Base-by-base conservation (phyloP, 2,113 vertebrate genomes). In the Corydoras sp. region DNA sequence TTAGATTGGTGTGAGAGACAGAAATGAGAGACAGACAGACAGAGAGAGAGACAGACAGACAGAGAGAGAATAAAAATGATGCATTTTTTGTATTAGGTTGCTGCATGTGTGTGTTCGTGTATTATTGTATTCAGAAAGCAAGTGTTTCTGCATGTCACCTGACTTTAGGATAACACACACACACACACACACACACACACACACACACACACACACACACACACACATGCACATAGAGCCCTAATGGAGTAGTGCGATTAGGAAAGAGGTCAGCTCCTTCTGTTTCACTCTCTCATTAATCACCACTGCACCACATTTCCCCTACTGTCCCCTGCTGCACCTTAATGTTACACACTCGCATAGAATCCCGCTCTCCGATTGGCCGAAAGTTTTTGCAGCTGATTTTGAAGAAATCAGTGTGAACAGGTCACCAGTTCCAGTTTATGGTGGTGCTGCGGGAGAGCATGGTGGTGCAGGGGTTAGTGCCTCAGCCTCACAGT, bases 101-200 rank as follows among this genome's bases (percentile, higher is more conserved):
- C 10, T 53, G 51, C 13, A 14, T 8, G 51, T 53, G 51, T 53
- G 13, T 53, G 51, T 53, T 10, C 11, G 51, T 53, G 51, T 10
- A 14, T 53, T 10, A 12, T 10, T 53, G 51, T 53, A 53, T 53
- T 53, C 51, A 53, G 65, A 50, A 7, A 15, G 54, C 12, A 56
- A n/a, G 50, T 69, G 73, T 74, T 58, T 58, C 65, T 58, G 49
- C 48, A 66, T 50, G 51, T 10, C 50, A 32, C 30, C 53, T 65
- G 69, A 30, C 9, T 49, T 65, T 30, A 49, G 72, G 51, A 53
- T 53, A n/a, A 56, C 54, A 56, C 14, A 14, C 12, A n/a, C 12
- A 74, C 58, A 61, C 53, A 48, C 48, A 2, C 48, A 18, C 53
- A 18, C 50, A 30, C 66, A 11, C 29, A 48, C 56, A 3, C 50